Conservation (phyloP, 2,797 vertebrate species). For the Leptatherina wallacei region DNA sequence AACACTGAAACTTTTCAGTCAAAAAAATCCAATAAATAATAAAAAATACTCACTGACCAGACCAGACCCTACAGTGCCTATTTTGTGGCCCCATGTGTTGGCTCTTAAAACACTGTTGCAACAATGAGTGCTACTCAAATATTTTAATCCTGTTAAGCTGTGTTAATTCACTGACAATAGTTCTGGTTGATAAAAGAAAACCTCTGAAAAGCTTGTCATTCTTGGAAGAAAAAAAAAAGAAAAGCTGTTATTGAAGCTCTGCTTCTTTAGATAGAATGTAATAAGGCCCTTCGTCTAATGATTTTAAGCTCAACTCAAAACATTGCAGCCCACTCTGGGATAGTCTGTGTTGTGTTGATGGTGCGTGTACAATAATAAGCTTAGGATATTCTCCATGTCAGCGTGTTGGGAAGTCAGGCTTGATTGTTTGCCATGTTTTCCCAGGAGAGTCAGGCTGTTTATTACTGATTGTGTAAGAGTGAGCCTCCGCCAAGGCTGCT, state of each 20-base stretch:
- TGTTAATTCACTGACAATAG: slow-evolving; percentile 56
- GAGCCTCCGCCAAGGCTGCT: slow-evolving; percentile 52
- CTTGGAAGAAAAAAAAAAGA: slow-evolving; percentile 15
- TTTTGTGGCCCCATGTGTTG: slow-evolving; percentile 22
- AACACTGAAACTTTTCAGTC: slow-evolving; percentile 46
- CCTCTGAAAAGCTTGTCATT: slow-evolving; percentile 56
- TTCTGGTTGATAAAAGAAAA: slow-evolving; percentile 47
- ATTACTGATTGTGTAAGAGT: slow-evolving; percentile 67
- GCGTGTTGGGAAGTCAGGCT: slow-evolving; percentile 55
- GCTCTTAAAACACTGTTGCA: slow-evolving; percentile 15
- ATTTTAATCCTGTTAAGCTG: slow-evolving; percentile 62
- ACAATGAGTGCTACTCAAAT: slow-evolving; percentile 48
- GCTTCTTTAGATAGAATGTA: slow-evolving; percentile 55
- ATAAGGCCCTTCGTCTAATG: slow-evolving; percentile 70
- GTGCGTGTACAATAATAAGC: slow-evolving; percentile 65
- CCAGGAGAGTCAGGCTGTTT: slow-evolving; percentile 72
- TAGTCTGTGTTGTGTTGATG: slow-evolving; percentile 60
- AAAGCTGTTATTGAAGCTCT: slow-evolving; percentile 36
- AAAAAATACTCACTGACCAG: slow-evolving; percentile 34
- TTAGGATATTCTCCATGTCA: slow-evolving; percentile 69
- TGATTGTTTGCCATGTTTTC: slow-evolving; percentile 54
- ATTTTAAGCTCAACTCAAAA: slow-evolving; percentile 64
- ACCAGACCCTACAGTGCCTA: background rate
- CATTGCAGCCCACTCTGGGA: slow-evolving; percentile 54
- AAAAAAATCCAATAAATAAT: slow-evolving; percentile 10